These are phyloP conservation scores for Anthopleura xanthogrammica DNA, from an alignment of 92 coral and sea anemone genomes.

Conservation along the genomic window DNA sequence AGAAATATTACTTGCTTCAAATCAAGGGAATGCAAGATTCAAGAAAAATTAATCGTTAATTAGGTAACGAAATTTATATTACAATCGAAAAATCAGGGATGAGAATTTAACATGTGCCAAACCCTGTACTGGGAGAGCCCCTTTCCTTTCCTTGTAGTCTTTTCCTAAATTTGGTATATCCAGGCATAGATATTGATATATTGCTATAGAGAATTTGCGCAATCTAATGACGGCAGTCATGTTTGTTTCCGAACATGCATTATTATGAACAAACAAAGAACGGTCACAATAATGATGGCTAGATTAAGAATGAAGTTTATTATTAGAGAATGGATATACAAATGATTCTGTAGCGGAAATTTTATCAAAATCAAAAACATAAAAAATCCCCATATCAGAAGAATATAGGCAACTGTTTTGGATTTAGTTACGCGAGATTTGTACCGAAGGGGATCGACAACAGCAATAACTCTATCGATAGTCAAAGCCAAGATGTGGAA, in stretches of 20 bases:
- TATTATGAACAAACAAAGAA: background rate
- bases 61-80: no score
- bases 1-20: no score
- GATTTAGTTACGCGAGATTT: conserved; percentile 19
- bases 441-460: conserved; percentile 12
- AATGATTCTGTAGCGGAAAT: background rate
- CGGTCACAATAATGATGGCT: background rate
- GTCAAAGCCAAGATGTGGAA: conserved; percentile 19
- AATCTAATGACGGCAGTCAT: no score
- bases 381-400: conserved; percentile 5
- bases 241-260: conserved; percentile 6
- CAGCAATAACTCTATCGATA: conserved; percentile 21
- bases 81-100: no score
- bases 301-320: background rate
- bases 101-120: no score
- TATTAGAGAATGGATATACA: background rate
- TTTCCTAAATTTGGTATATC: no score
- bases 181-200: no score
- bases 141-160: no score
- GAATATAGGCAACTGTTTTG: background rate
- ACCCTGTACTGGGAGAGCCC: no score
- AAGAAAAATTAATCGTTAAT: no score
- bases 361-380: background rate
- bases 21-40: no score
- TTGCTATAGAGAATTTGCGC: no score